Base-by-base conservation (phyloP, 2,888 invertebrate genomes). In the Leuctra nigra region DNA sequence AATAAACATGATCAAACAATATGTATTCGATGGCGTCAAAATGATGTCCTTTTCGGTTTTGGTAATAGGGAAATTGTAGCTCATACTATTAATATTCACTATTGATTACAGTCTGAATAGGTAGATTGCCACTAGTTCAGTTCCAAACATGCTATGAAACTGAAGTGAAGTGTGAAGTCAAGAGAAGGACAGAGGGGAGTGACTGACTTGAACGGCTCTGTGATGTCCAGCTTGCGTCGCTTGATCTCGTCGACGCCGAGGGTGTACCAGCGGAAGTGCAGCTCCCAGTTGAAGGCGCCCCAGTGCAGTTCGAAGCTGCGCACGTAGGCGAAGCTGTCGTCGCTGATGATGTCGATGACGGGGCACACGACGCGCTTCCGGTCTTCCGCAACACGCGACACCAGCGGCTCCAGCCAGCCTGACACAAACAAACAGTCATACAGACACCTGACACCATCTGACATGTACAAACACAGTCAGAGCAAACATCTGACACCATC, bases 271-370 rank as follows among this genome's bases (percentile, higher is more conserved):
- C 91, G 77, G 67, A 88, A 99, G 69, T 96, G 96, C 14, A 99
- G 76, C 64, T 93, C 88, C 97, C 98, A 98, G 71, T 96, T 98
- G 71, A 99, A 96, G 0, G 94, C 97, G 2, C 98, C 99, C 89
- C 95, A 95, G 67, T 97, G 96, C 48, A 96, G 82, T 70, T 98
- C 97, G 63, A 94, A 92, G 59, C 91, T 91, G 66, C 94, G 90
- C 2, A 87, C 87, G 69, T 98, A 99, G 33, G 95, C 92, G 66
- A 99, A 89, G 2, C 93, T 94, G 65, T 97, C 91, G 68, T 98
- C 95, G 60, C 92, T 93, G 46, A 99, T 90, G 16, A 98, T 92
- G 69, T 94, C 94, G 59, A 94, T 94, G 0, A 93, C 87, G 0
- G 93, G 93, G 65, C 87, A 87, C 9, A 84, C 84, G 1, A 88